A percentile compares a stretch with the other conserved stretches of the same genome.
These are phyloP conservation scores for Gymnocephalus cernua DNA, from an alignment of 2,113 vertebrate genomes.

Conservation along the genomic window DNA sequence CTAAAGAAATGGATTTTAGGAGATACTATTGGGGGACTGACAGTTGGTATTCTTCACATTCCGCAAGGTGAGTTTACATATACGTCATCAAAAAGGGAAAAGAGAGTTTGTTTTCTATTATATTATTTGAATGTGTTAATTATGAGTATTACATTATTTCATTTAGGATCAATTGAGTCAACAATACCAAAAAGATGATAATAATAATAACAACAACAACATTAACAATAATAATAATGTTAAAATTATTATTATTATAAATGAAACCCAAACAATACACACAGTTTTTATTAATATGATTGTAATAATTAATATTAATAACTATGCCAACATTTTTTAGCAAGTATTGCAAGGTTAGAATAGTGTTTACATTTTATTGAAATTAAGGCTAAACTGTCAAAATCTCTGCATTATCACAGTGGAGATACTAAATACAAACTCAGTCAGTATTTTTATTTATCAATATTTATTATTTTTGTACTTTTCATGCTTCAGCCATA, in stretches of 20 bases:
- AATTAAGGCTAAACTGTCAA: not conserved
- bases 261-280: not conserved
- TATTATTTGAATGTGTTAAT: not conserved
- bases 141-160: not conserved
- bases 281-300: not conserved
- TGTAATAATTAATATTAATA: not conserved
- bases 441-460: not conserved
- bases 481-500: not conserved
- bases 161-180: not conserved
- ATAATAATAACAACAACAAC: not conserved
- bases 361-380: not conserved
- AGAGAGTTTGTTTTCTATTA: not conserved
- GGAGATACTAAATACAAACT: not conserved
- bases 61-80: constrained; percentile 87
- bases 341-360: not conserved
- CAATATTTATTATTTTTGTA: not conserved
- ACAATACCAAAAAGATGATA: not conserved
- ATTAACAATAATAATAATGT: not conserved
- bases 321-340: not conserved
- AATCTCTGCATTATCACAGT: not conserved
- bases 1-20: constrained; percentile 90
- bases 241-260: not conserved
- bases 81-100: not conserved
- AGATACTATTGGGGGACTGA: constrained; percentile 89
- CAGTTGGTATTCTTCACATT: constrained; percentile 92